Evolutionary conservation across 37 sponge, comb jelly and placozoan species (phyloP), one percentile per base, ranked within the genome.

Genomic region (Ephydatia muelleri): DNA sequence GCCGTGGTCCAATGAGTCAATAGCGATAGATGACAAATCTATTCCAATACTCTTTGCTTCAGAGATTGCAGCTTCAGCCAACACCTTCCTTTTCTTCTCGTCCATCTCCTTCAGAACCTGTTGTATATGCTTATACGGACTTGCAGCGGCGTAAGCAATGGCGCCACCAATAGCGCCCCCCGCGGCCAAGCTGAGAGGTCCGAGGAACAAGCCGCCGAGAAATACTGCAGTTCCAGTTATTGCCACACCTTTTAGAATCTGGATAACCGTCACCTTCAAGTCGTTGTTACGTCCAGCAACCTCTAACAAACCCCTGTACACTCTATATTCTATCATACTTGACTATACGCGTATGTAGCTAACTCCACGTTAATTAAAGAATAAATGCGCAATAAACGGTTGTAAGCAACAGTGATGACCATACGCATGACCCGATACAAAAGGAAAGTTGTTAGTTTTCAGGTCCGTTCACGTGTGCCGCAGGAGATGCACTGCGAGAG

Each of bases 401-500:
- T n/a, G n/a, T n/a, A n/a, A n/a, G n/a, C n/a, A 57, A 57, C 43
- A 11, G 57, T 57, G 57, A 57, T 57, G 57, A 19, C 57, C 57
- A 57, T 57, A 43, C 47, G 57, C 57, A 57, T 57, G 57, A 57
- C 57, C 57, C 57, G 57, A 57, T 57, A 57, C 57, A 19, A 57
- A 57, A 43, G 57, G 16, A 57, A 11, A 21, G 19, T 14, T 57
- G 1, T 80, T 35, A 83, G 69, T 87, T 76, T 40, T 87, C 88
- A 39, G 43, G 70, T 28, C 79, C 88, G 34, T 82, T 75, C 12
- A 26, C 79, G 37, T 48, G 38, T 3, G 47, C 57, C 16, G 12
- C 82, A 70, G 88, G 88, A 16, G 88, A 87, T 25, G 76, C 82
- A 69, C 88, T 87, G 27, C 76, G 68, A 8, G 83, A 82, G 19